Conservation (phyloP, 92 coral and sea anemone genomes). For the Palythoa grandiflora region DNA sequence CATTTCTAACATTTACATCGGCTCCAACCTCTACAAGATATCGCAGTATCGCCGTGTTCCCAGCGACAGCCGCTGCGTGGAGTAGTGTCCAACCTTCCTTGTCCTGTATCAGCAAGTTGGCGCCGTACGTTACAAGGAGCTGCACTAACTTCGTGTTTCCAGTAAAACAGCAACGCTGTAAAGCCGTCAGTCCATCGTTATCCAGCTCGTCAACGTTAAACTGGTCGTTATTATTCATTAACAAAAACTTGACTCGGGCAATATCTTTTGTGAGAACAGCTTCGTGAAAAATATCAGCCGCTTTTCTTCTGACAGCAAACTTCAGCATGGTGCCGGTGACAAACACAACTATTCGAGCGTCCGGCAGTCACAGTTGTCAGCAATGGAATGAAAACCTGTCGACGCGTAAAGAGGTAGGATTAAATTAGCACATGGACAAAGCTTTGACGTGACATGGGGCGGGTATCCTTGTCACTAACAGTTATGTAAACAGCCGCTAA, state of each 20-base stretch:
- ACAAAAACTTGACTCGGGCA: slow-evolving; percentile 69
- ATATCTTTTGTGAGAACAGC: slow-evolving; percentile 88
- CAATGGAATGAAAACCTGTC: neutral
- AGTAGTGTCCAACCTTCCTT: slow-evolving; percentile 98
- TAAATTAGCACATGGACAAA: slow-evolving; percentile 34
- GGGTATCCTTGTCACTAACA: slow-evolving; percentile 48
- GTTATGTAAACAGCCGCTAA: slow-evolving; percentile 52
- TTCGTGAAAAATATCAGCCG: slow-evolving; percentile 90
- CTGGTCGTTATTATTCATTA: slow-evolving; percentile 81
- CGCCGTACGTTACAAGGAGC: slow-evolving; percentile 85
- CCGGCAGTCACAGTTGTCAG: neutral
- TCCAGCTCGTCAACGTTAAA: slow-evolving; percentile 95
- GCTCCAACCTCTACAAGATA: slow-evolving; percentile 90
- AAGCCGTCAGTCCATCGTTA: slow-evolving; percentile 95
- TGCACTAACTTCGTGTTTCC: slow-evolving; percentile 90
- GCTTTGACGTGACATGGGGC: slow-evolving; percentile 32
- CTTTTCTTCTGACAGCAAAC: slow-evolving; percentile 92
- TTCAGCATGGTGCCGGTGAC: slow-evolving; percentile 66
- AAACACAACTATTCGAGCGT: neutral
- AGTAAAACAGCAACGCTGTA: slow-evolving; percentile 90
- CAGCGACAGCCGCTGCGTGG: slow-evolving; percentile 97
- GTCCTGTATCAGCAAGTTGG: slow-evolving; percentile 89
- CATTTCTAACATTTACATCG: slow-evolving; percentile 80
- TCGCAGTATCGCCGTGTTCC: slow-evolving; percentile 84
- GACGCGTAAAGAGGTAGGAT: slow-evolving; percentile 12